Evolutionary conservation across 1,140 invertebrate genomes (phyloP).

Genomic region (Drosophila pallidifrons): DNA sequence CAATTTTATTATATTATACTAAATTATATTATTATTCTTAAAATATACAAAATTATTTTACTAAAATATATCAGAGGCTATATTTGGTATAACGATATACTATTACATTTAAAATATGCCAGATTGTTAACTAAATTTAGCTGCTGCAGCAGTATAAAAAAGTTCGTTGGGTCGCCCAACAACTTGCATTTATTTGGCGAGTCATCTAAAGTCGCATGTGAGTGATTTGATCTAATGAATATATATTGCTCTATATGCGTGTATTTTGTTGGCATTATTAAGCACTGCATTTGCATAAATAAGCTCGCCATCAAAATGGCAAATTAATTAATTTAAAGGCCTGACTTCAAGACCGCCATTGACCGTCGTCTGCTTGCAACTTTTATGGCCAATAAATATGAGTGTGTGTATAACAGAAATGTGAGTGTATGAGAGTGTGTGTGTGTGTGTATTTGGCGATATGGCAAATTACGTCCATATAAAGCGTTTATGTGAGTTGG

Average conservation of each 20-base stretch:
- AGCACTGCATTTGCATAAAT: conserved; percentile 27
- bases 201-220: background rate
- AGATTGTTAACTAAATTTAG: too few species aligned
- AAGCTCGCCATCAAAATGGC: conserved; percentile 12
- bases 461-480: conserved; percentile 27
- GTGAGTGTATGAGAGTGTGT: conserved; percentile 1
- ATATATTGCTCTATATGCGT: conserved; percentile 16
- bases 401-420: background rate
- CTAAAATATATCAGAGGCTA: too few species aligned
- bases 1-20: too few species aligned
- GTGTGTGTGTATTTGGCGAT: conserved; percentile 11
- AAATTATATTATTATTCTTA: too few species aligned
- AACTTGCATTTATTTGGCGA: too few species aligned
- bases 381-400: conserved; percentile 41
- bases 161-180: too few species aligned
- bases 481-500: conserved; percentile 32
- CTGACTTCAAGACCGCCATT: background rate
- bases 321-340: conserved; percentile 36
- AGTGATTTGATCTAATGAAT: conserved; percentile 37
- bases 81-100: too few species aligned
- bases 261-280: conserved; percentile 20
- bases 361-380: background rate
- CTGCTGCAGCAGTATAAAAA: too few species aligned
- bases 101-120: too few species aligned
- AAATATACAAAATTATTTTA: too few species aligned